phyloP scores from a whole-genome alignment of 2,113 vertebrate species.

The Paramormyrops kingsleyae region DNA sequence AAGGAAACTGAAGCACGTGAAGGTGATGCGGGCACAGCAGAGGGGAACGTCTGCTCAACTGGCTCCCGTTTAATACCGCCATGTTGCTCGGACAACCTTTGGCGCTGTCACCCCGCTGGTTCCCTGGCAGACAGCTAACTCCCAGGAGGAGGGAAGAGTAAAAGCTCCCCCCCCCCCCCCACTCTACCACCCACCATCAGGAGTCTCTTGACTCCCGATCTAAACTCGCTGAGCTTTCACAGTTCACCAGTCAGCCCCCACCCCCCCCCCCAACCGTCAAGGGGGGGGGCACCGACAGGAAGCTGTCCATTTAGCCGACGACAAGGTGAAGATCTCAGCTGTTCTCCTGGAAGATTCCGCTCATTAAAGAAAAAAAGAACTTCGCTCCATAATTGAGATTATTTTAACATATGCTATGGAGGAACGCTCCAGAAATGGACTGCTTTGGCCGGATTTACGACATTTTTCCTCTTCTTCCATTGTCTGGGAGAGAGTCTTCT shows the following conservation, averaged over 20 bases:
- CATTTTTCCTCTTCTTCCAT: neutral
- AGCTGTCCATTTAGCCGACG: constrained; percentile 2
- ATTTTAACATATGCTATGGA: constrained; percentile 12
- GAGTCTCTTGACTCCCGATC: constrained; percentile 14
- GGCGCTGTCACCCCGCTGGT: constrained; percentile 28
- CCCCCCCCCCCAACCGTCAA: neutral
- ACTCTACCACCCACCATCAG: constrained; percentile 2
- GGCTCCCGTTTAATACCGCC: neutral
- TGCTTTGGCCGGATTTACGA: neutral
- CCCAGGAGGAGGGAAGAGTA: constrained; percentile 25
- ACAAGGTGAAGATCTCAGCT: constrained; percentile 20
- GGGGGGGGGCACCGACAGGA: neutral
- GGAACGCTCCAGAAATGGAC: neutral
- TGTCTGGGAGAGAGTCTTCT: constrained; percentile 10
- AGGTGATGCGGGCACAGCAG: neutral
- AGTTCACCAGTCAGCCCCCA: constrained; percentile 7
- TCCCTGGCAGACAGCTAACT: constrained; percentile 38
- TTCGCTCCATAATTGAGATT: constrained; percentile 11
- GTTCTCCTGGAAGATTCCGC: constrained; percentile 14
- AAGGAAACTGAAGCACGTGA: neutral
- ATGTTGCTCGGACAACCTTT: constrained; percentile 1
- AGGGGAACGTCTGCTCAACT: neutral
- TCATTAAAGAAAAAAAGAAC: constrained; percentile 21
- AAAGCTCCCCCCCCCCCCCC: constrained; percentile 8
- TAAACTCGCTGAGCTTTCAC: neutral